Base-by-base conservation (phyloP, 2,113 vertebrate species). In the Etheostoma cragini region DNA sequence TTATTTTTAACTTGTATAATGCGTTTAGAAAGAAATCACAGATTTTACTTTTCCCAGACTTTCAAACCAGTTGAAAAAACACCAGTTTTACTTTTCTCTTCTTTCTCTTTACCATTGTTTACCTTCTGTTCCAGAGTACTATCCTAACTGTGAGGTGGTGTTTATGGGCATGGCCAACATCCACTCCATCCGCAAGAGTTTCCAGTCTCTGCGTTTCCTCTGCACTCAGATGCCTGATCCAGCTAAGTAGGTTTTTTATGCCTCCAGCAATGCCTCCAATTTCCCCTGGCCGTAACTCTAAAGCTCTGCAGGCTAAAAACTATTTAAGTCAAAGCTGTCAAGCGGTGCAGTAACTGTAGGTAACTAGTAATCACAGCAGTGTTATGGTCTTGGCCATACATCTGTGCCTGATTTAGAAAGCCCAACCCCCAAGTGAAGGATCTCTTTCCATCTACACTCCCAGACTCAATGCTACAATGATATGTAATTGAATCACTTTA, bases 101-200 rank as follows among this genome's bases (percentile, higher is more conserved):
- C 19, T 22, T 69, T 62, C 66, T 24, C 30, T 16, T 46, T 26
- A 63, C 22, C 2, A 14, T 58, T 77, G 15, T 68, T 64, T 70
- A 24, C 13, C 15, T 67, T 4, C 11, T 53, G 15, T 76, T 93
- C 3, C 93, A 99, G 98, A 99, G 78, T 99, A 99, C 94, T 99
- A 99, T 75, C 98, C 98, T 0, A 99, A 98, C 95, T 99, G 97
- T 90, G 98, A 99, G 93, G 98, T 99, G 17, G 95, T 98, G 61
- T 99, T 99, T 89, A 99, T 99, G 98, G 97, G 98, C 46, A 99
- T 99, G 98, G 98, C 98, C 86, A 99, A 99, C 94, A 99, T 99
- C 86, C 98, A 99, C 92, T 98, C 97, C 62, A 99, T 99, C 89
- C 96, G 98, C 84, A 99, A 97, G 93, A 99, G 98, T 93, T 99